Evolutionary conservation across 2,888 invertebrate genomes (phyloP).

Genomic region (Rotaria magnacalcarata): DNA sequence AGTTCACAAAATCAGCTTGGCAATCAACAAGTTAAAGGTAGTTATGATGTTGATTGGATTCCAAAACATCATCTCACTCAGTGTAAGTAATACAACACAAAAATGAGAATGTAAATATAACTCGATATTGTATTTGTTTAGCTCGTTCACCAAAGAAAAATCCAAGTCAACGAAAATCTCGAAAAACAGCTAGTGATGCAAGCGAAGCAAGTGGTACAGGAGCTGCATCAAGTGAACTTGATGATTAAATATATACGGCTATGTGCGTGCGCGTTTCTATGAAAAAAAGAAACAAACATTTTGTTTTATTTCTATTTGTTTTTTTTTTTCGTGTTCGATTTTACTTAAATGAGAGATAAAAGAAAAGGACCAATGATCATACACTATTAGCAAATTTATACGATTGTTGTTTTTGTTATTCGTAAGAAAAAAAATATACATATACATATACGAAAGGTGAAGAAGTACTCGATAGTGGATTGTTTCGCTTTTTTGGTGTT

Average conservation of each 20-base stretch:
- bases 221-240: neutral
- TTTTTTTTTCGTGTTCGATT: conserved; percentile 14
- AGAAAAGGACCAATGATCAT: neutral
- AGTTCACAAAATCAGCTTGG: neutral
- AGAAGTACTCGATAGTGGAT: neutral
- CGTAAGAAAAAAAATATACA: neutral
- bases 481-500: neutral
- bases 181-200: neutral
- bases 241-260: neutral
- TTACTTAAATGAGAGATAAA: neutral
- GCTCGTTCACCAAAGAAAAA: conserved; percentile 38
- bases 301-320: conserved; percentile 15
- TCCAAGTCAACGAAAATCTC: conserved; percentile 40
- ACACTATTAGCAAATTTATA: neutral
- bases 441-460: neutral
- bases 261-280: neutral
- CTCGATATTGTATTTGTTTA: neutral
- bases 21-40: conserved; percentile 64
- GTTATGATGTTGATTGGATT: conserved; percentile 97
- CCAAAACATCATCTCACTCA: conserved; percentile 68
- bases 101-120: neutral
- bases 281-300: neutral
- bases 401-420: neutral
- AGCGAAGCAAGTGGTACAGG: neutral
- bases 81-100: conserved; percentile 47